Conservation (phyloP, 2,113 vertebrate genomes). For the Lamprotornis superbus region DNA sequence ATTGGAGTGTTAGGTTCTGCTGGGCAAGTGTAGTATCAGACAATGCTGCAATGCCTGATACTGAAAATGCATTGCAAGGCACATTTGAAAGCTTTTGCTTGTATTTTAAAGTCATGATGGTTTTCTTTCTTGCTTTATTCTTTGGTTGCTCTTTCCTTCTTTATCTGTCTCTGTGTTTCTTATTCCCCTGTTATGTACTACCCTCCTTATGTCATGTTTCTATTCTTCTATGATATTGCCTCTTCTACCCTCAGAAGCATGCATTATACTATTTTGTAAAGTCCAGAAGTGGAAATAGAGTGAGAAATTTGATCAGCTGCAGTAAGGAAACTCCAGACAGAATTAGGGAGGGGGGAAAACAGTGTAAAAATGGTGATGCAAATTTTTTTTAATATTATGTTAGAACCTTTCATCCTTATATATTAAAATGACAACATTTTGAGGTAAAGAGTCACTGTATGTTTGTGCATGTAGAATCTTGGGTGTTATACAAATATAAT, state of each 20-base stretch:
- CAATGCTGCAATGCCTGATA: background rate
- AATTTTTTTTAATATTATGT: background rate
- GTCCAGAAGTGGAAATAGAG: background rate
- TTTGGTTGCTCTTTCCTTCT: background rate
- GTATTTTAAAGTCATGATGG: background rate
- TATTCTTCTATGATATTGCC: background rate
- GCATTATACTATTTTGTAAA: background rate
- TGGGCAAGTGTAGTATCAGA: background rate
- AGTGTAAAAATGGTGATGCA: background rate
- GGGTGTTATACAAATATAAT: background rate
- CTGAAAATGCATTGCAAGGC: background rate
- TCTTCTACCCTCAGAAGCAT: background rate
- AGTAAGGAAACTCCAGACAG: background rate
- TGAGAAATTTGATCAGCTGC: background rate
- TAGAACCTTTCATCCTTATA: background rate
- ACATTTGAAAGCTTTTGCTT: background rate
- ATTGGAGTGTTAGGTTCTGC: background rate
- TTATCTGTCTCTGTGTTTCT: background rate
- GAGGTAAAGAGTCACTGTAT: background rate
- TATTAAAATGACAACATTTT: background rate
- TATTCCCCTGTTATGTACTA: background rate
- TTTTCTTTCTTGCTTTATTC: background rate
- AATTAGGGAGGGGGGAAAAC: accelerated
- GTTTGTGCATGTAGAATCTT: background rate
- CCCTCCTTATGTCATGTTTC: background rate